A percentile compares a stretch with the other conserved stretches of the same genome.
These are phyloP conservation scores for Platichthys flesus DNA, from an alignment of 2,113 vertebrate genomes.

Conservation along the genomic window DNA sequence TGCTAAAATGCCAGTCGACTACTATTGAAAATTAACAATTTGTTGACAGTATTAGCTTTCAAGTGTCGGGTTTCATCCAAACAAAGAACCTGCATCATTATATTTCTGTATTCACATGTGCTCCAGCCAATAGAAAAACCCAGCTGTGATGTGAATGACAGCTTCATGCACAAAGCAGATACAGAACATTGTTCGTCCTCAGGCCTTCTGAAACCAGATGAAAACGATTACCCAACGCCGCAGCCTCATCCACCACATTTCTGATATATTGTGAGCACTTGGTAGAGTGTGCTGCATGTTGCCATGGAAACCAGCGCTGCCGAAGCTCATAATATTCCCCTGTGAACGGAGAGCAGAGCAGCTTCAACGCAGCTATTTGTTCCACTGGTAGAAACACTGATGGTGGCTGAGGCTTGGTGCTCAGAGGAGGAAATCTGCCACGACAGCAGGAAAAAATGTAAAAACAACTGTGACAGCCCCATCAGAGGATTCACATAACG, in stretches of 20 bases:
- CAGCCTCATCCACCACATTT: slow-evolving; percentile 75
- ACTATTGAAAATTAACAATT: neutral
- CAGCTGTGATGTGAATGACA: slow-evolving; percentile 59
- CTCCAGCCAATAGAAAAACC: no score
- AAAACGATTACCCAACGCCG: slow-evolving; percentile 55
- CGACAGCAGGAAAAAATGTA: neutral
- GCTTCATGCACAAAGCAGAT: slow-evolving; percentile 36
- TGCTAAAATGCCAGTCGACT: no score
- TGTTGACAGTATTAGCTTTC: neutral
- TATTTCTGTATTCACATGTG: no score
- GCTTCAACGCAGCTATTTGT: slow-evolving; percentile 60
- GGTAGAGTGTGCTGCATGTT: slow-evolving; percentile 84
- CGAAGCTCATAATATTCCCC: slow-evolving; percentile 87
- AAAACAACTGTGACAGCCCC: neutral
- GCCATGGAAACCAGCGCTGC: slow-evolving; percentile 88
- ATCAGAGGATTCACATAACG: slow-evolving; percentile 1
- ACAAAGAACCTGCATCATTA: no score
- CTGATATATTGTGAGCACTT: slow-evolving; percentile 79
- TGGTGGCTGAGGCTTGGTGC: slow-evolving; percentile 38
- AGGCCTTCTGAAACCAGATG: slow-evolving; percentile 39
- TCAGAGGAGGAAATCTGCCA: slow-evolving; percentile 14
- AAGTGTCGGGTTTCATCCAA: no score
- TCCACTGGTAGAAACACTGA: slow-evolving; percentile 56
- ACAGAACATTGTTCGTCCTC: slow-evolving; percentile 46
- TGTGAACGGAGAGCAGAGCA: slow-evolving; percentile 75